phyloP scores from a whole-genome alignment of 2,888 invertebrate genomes.

The Myopa tessellatipennis region DNA sequence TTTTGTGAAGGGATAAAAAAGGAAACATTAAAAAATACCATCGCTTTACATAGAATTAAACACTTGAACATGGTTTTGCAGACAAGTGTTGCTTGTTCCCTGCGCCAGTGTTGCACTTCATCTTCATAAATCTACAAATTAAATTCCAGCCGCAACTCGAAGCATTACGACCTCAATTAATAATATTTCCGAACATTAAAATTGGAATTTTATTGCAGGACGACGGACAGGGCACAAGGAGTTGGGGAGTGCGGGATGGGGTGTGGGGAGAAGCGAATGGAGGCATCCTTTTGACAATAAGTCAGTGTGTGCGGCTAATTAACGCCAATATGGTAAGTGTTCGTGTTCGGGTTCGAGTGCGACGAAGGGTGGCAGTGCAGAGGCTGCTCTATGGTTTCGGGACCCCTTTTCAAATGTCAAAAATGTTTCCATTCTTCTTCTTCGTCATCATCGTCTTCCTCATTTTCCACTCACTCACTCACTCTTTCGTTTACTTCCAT shows the following conservation, averaged over 20 bases:
- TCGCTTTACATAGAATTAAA: slow-evolving; percentile 23
- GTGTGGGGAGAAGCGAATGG: not conserved
- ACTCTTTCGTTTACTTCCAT: slow-evolving; percentile 42
- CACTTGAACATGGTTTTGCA: slow-evolving; percentile 14
- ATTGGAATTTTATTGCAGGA: slow-evolving; percentile 47
- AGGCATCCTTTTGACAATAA: slow-evolving; percentile 25
- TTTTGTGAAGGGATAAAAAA: slow-evolving; percentile 1
- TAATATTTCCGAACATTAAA: slow-evolving; percentile 46
- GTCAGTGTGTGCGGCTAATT: slow-evolving; percentile 54
- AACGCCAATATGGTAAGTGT: slow-evolving; percentile 50
- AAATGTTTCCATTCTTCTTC: not conserved
- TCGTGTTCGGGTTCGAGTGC: not conserved
- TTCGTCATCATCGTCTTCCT: not conserved
- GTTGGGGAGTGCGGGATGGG: not conserved
- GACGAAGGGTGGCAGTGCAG: too few relatives aligned
- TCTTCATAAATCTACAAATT: slow-evolving; percentile 45
- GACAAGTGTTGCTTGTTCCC: slow-evolving; percentile 15
- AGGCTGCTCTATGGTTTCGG: not conserved
- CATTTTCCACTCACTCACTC: not conserved
- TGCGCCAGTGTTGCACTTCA: slow-evolving; percentile 23
- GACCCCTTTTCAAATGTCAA: not conserved
- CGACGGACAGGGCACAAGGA: slow-evolving; percentile 49
- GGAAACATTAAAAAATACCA: not conserved
- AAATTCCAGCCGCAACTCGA: slow-evolving; percentile 42
- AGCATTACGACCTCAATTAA: slow-evolving; percentile 47